Conservation (phyloP, 1,140 invertebrate species). For the Papilio machaon region DNA sequence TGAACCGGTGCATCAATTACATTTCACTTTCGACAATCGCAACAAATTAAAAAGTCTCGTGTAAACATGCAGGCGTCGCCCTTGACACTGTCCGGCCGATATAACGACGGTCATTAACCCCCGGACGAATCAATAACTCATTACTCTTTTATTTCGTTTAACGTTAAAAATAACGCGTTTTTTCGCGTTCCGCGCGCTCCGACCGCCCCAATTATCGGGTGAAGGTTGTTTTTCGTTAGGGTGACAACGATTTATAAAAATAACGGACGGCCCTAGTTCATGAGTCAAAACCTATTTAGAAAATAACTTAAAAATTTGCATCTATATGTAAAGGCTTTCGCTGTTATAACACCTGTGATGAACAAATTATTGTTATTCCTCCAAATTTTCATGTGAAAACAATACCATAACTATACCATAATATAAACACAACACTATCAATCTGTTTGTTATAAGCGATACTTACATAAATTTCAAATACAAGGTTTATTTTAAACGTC, state of each 20-base stretch:
- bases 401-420: neutral
- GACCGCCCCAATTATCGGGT: constrained; percentile 66
- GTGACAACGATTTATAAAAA: neutral
- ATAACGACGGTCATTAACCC: constrained; percentile 61
- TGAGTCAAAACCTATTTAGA: neutral
- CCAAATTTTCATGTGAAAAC: neutral
- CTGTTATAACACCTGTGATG: neutral
- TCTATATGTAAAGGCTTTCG: too few species aligned
- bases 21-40: constrained; percentile 37
- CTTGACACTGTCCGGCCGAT: constrained; percentile 63
- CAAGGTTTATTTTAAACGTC: neutral
- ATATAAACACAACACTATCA: too few species aligned
- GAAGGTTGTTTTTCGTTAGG: constrained; percentile 57
- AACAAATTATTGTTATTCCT: neutral
- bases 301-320: too few species aligned
- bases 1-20: constrained; percentile 19
- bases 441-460: too few species aligned
- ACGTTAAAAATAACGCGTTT: constrained; percentile 69
- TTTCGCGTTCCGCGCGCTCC: constrained; percentile 55
- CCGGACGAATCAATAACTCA: constrained; percentile 67
- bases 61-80: constrained; percentile 43
- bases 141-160: constrained; percentile 71
- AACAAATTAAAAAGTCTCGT: constrained; percentile 37
- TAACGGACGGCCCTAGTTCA: neutral
- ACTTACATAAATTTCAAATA: too few species aligned